Percentiles rank a stretch among this genome's conserved stretches.
phyloP scores from a whole-genome alignment of 2,113 vertebrate species.

The Archilochus colubris region DNA sequence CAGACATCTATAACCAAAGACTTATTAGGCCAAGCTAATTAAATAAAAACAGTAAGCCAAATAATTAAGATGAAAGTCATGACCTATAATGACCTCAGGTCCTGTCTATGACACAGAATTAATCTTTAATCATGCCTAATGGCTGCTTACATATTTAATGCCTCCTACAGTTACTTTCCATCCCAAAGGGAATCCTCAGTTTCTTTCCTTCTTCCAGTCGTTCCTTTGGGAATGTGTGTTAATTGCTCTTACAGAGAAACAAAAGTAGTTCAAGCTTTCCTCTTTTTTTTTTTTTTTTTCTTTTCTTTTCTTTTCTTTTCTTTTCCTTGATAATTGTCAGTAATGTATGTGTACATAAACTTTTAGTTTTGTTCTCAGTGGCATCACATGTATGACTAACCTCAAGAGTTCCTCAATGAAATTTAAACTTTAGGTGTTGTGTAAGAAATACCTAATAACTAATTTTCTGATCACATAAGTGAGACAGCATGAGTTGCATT shows the following conservation, averaged over 20 bases:
- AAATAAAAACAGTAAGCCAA: slow-evolving; percentile 78
- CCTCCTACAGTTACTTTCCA: slow-evolving; percentile 53
- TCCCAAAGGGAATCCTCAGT: slow-evolving; percentile 64
- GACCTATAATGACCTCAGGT: slow-evolving; percentile 69
- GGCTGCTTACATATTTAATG: slow-evolving; percentile 74
- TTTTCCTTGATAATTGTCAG: slow-evolving; percentile 12
- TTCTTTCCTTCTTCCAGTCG: slow-evolving; percentile 33
- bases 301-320: neutral
- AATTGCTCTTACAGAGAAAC: slow-evolving; percentile 63
- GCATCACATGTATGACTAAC: slow-evolving; percentile 52
- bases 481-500: slow-evolving; percentile 26
- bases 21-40: slow-evolving; percentile 73
- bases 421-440: slow-evolving; percentile 33
- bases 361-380: slow-evolving; percentile 62
- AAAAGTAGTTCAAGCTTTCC: slow-evolving; percentile 53
- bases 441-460: slow-evolving; percentile 58
- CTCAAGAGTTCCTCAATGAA: slow-evolving; percentile 41
- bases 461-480: slow-evolving; percentile 62
- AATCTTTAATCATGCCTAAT: slow-evolving; percentile 81
- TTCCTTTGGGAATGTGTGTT: slow-evolving; percentile 56
- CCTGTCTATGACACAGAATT: slow-evolving; percentile 70
- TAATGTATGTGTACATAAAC: slow-evolving; percentile 16
- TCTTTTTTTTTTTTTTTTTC: neutral
- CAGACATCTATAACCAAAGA: slow-evolving; percentile 61
- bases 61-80: slow-evolving; percentile 71